These are phyloP conservation scores for Clarias pachynema DNA, from an alignment of 2,797 vertebrate species.

Conservation along the genomic window DNA sequence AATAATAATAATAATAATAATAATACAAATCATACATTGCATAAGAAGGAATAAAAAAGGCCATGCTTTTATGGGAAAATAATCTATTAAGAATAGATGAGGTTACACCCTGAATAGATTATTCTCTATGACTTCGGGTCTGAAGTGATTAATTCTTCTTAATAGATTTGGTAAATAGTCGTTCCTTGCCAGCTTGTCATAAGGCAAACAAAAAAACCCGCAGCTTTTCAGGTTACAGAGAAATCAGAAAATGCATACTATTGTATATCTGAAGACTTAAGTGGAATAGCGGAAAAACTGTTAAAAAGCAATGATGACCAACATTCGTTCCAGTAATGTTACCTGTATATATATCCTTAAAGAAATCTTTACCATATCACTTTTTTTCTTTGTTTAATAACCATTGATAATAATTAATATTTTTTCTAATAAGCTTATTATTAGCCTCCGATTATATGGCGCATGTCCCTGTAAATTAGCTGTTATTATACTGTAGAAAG, in stretches of 20 bases:
- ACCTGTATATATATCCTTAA: neutral
- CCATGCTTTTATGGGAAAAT: neutral
- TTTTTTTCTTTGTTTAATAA: neutral
- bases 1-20: neutral
- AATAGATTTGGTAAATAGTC: neutral
- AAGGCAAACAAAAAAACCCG: neutral
- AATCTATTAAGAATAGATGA: neutral
- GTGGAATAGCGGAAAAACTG: neutral
- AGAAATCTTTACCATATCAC: neutral
- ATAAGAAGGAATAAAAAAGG: neutral
- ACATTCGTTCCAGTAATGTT: neutral
- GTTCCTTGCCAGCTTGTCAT: neutral
- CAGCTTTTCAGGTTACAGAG: neutral
- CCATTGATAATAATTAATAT: no score
- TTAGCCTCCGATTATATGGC: neutral
- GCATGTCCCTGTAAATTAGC: neutral
- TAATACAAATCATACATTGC: neutral
- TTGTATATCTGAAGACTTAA: neutral
- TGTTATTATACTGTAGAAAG: neutral
- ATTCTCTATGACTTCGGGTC: neutral
- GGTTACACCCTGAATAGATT: neutral
- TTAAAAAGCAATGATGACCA: neutral
- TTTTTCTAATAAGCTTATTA: neutral
- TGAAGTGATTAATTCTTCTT: neutral
- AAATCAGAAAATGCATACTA: neutral